Evolutionary conservation across 2,113 vertebrate genomes (phyloP), one percentile per base, ranked within the genome.

Genomic region (Psephotus haematonotus): DNA sequence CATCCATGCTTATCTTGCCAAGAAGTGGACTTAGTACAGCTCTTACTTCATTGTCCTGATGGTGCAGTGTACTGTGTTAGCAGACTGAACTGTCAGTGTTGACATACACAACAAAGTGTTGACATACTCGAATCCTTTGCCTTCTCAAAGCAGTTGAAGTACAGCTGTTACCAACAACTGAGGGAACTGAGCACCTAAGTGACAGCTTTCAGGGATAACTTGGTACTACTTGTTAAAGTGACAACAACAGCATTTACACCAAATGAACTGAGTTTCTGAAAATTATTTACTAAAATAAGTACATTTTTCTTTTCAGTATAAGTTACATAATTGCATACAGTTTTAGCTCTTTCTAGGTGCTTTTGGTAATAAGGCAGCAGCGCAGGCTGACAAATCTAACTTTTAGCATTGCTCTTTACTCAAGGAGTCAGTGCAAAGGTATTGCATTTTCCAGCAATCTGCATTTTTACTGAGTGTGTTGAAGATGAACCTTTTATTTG

Each of bases 311-410:
- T 95, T 91, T 97, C 78, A 80, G 53, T 76, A 63, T 92, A 88
- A 89, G 69, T 96, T 97, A 97, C 62, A 97, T 88, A 83, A 95
- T 97, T 98, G 97, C 97, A 98, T 98, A 97, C 93, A 88, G 87
- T 92, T 97, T 97, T 93, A 94, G 86, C 71, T 98, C 86, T 91
- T 86, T 89, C 85, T 91, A 80, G 91, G 91, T 98, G 91, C 83
- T 86, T 94, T 89, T 91, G 84, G 83, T 92, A 94, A 24, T 98
- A 98, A 98, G 97, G 98, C 97, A 97, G 96, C 67, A 97, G 95
- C 95, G 52, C 39, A 95, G 62, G 62, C 78, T 94, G 39, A 86
- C 2, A 0, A 78, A 78, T 92, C 59, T 47, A 90, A 52, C 50
- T 70, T 82, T 67, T 41, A 87, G 82, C 82, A 22, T 90, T 91